phyloP scores from a whole-genome alignment of 1,140 invertebrate genomes.

The Drosophila yakuba region DNA sequence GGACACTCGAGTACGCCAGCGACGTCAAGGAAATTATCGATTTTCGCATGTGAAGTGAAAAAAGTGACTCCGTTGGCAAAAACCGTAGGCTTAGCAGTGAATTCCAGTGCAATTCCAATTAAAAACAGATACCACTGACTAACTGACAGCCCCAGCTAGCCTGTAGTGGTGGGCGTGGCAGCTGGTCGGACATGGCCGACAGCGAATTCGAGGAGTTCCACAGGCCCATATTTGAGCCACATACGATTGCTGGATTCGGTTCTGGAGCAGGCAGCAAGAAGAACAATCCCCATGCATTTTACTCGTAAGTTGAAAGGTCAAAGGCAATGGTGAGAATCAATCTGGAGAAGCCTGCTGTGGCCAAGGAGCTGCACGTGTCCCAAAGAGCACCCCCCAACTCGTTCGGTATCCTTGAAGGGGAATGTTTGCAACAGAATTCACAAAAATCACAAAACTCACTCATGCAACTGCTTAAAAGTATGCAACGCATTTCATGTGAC shows the following conservation, averaged over 20 bases:
- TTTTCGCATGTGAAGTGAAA: conserved; percentile 74
- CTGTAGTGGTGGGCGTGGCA: conserved; percentile 55
- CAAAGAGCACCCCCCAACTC: conserved; percentile 26
- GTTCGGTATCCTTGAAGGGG: conserved; percentile 25
- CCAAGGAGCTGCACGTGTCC: conserved; percentile 35
- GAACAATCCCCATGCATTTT: conserved; percentile 87
- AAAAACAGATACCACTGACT: neutral
- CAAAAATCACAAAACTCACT: neutral
- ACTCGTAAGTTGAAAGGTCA: conserved; percentile 87
- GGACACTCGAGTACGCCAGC: conserved; percentile 46
- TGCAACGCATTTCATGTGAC: no score
- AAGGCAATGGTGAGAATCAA: neutral
- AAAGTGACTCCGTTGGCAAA: conserved; percentile 33
- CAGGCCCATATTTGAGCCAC: conserved; percentile 90
- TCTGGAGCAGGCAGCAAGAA: conserved; percentile 84
- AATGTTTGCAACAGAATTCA: neutral
- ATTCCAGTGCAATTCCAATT: neutral
- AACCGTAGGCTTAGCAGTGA: neutral
- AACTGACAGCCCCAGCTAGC: conserved; percentile 4
- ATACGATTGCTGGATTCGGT: conserved; percentile 89
- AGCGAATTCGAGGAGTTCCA: conserved; percentile 96
- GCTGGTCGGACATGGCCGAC: conserved; percentile 90
- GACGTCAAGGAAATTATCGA: conserved; percentile 82
- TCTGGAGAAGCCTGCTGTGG: neutral
- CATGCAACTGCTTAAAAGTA: neutral